phyloP scores from a whole-genome alignment of 2,113 vertebrate genomes.

The Ellobius talpinus region DNA sequence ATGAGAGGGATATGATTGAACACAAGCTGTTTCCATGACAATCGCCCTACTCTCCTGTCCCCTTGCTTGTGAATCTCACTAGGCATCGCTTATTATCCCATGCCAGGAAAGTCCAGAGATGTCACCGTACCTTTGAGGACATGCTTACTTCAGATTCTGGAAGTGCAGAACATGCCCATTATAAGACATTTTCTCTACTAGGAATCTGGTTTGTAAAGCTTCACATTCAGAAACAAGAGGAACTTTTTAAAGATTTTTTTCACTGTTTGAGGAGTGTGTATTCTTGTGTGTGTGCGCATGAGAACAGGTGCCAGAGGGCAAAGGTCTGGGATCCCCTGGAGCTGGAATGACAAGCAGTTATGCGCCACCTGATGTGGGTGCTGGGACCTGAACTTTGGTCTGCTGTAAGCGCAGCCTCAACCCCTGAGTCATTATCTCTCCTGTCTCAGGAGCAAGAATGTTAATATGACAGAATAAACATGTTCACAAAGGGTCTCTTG shows the following conservation, averaged over 20 bases:
- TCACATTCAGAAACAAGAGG: neutral
- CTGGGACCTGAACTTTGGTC: no score
- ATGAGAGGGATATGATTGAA: neutral
- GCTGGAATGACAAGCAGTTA: neutral
- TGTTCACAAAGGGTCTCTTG: neutral
- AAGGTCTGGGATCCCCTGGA: neutral
- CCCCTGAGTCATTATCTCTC: neutral
- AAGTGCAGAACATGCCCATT: no score
- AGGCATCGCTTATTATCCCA: no score
- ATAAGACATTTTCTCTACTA: accelerated
- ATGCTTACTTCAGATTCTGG: neutral
- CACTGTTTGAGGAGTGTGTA: neutral
- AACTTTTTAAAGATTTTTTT: neutral
- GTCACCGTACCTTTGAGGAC: neutral
- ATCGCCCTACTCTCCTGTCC: neutral
- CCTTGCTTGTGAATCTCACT: no score
- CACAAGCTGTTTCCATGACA: neutral
- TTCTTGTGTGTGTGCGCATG: no score
- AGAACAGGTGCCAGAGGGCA: neutral
- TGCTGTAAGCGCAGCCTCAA: neutral
- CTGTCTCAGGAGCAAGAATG: neutral
- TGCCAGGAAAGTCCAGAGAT: neutral
- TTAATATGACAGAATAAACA: neutral
- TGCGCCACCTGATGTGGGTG: neutral
- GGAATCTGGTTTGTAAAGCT: neutral